phyloP scores from a whole-genome alignment of 2,113 vertebrate genomes.

The Platysternon megacephalum region DNA sequence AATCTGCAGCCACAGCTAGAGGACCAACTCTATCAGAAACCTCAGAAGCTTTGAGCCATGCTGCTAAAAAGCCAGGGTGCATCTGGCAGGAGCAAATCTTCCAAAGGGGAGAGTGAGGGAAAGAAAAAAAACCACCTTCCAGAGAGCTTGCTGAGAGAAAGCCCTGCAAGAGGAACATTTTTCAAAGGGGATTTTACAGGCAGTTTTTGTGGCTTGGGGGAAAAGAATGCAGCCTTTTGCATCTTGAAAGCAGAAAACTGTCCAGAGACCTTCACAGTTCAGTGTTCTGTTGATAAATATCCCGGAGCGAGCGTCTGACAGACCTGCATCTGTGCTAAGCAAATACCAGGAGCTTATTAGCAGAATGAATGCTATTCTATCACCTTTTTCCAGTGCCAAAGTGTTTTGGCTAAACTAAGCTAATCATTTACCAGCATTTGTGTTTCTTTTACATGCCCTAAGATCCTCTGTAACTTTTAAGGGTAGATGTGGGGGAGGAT shows the following conservation, averaged over 20 bases:
- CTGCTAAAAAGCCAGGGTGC: neutral
- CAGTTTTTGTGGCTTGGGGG: neutral
- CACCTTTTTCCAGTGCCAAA: neutral
- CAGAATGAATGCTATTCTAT: conserved; percentile 13
- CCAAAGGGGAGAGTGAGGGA: neutral
- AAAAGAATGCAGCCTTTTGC: neutral
- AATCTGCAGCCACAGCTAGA: neutral
- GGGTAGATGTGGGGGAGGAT: neutral
- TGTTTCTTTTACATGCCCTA: neutral
- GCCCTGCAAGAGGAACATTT: neutral
- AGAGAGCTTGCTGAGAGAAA: neutral
- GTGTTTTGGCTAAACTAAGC: conserved; percentile 13
- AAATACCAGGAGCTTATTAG: conserved; percentile 17
- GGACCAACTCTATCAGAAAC: neutral
- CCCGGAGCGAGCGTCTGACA: conserved; percentile 1
- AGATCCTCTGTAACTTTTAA: neutral
- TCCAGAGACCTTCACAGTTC: conserved; percentile 20
- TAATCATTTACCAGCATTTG: neutral
- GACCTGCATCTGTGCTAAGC: neutral
- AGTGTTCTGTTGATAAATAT: conserved; percentile 35
- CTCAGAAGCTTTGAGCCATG: neutral
- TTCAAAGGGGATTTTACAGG: neutral
- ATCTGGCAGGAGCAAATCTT: neutral
- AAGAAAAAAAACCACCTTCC: neutral
- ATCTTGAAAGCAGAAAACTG: neutral